Percentiles rank a stretch among this genome's conserved stretches.
phyloP scores from a whole-genome alignment of 2,888 invertebrate genomes.

The Epistrophe grossulariae region DNA sequence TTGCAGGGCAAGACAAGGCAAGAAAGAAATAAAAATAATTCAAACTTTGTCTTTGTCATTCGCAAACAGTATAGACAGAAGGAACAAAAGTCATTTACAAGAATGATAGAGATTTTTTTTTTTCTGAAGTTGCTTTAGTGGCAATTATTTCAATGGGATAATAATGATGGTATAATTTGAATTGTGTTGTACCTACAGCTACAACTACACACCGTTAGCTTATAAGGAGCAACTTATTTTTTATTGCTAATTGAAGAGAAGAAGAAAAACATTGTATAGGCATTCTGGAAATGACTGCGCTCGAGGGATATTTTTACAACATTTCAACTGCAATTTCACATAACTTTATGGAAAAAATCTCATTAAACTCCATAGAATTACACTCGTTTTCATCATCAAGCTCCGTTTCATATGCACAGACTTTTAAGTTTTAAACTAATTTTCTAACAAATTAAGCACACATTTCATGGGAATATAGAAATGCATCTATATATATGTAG shows the following conservation, averaged over 20 bases:
- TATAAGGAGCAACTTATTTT: slow-evolving; percentile 14
- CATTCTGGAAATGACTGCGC: neutral
- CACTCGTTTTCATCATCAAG: slow-evolving; percentile 1
- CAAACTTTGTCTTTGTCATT: slow-evolving; percentile 32
- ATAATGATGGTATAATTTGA: slow-evolving; percentile 35
- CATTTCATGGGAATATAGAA: slow-evolving; percentile 29
- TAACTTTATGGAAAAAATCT: slow-evolving; percentile 7
- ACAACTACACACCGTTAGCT: neutral
- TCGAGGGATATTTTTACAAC: slow-evolving; percentile 8
- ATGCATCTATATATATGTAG: no score
- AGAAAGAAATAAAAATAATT: slow-evolving; percentile 3
- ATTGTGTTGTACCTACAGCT: neutral
- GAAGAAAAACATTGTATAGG: neutral
- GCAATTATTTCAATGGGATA: slow-evolving; percentile 41
- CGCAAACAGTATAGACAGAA: slow-evolving; percentile 14
- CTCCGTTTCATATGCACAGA: neutral
- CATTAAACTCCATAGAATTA: slow-evolving; percentile 7
- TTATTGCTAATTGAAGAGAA: slow-evolving; percentile 10
- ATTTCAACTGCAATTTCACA: neutral
- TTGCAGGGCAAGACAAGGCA: neutral
- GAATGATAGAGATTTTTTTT: slow-evolving; percentile 24
- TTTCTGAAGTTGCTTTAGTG: slow-evolving; percentile 40
- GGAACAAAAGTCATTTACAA: slow-evolving; percentile 10
- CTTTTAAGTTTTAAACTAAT: slow-evolving; percentile 34
- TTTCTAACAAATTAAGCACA: slow-evolving; percentile 44